Base-by-base conservation (phyloP, 2,888 invertebrate genomes). In the Scrobipalpa costella region DNA sequence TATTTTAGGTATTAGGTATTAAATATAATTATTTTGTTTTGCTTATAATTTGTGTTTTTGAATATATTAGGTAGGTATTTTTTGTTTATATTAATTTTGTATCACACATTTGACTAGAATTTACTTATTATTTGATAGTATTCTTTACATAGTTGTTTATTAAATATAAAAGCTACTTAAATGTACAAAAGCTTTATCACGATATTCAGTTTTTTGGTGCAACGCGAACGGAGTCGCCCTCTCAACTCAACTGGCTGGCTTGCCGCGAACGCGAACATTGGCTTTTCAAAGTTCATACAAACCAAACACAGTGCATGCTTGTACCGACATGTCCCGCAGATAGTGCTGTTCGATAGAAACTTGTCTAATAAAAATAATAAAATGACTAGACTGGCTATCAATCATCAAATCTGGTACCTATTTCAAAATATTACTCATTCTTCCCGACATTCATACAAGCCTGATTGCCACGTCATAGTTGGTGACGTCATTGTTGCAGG, bases 1-100 rank as follows among this genome's bases (percentile, higher is more conserved):
- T 79, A 66, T 15, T 55, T 55, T 34, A 1, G 7, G 5, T 19
- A 34, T 34, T 34, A 55, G 7, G 13, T 33, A 13, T 55, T n/a
- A n/a, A 55, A 66, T 68, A 21, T 21, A 52, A 5, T 7, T 11
- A 36, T n/a, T 57, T 38, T 5, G 17, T 21, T n/a, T 21, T 2
- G 7, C 21, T 40, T 47, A n/a, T n/a, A 8, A 13, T 44, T 59
- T 27, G 5, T 27, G 27, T 27, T 21, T 1, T 33, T 33, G 15
- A 55, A 27, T 34, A 15, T 55, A 15, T 55, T 55, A 15, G n/a
- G 34, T 13, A n/a, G 0, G 17, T 34, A 33, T n/a, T 33, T 55
- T 55, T 2, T 40, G 36, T 1, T 52, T 27, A 27, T 52, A 52
- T 27, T 52, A 52, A 21, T 61, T 17, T 44, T 36, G 38, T 50